Evolutionary conservation across 1,140 invertebrate genomes (phyloP), one percentile per base, ranked within the genome.

Genomic region (Heliothis virescens): DNA sequence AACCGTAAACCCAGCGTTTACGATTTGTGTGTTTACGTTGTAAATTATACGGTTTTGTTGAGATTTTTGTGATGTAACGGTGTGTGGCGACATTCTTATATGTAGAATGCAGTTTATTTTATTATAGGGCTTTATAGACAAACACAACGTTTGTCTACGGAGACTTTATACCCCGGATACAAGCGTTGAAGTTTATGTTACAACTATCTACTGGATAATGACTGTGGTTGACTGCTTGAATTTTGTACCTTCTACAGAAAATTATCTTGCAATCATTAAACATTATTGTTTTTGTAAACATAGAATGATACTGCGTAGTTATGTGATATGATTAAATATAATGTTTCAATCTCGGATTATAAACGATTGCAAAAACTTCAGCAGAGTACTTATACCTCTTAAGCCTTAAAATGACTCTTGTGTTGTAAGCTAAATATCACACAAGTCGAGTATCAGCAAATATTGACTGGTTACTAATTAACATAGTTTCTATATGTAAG

Each of bases 41-140:
- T 71, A 53, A 75, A 76, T 48, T 65, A 76, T 65, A 65, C 15
- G n/a, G 60, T 76, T 76, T 72, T 76, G 60, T 76, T 41, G 21
- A 18, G 59, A 65, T 65, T 52, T 53, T 65, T 52, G 7, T 76
- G 26, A 76, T 65, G 74, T 65, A 76, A 76, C 74, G 74, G 74
- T 65, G 53, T 52, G 48, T 71, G 48, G 47, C 12, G 48, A 65
- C 74, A 76, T 76, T 76, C 74, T 65, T 65, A 18, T 9, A 29
- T 16, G 26, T n/a, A 41, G 7, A 50, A 53, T 53, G 63, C 63
- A 50, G 41, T 67, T 26, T 71, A 10, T 53, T n/a, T 52, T 21
- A 50, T 47, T 48, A 48, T 12, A 65, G 41, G 21, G 41, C 41
- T 13, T 13, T 62, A 26, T 62, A 10, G 21, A 60, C n/a, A n/a